Evolutionary conservation across 2,888 invertebrate genomes (phyloP).

Genomic region (Subacronicta megacephala): DNA sequence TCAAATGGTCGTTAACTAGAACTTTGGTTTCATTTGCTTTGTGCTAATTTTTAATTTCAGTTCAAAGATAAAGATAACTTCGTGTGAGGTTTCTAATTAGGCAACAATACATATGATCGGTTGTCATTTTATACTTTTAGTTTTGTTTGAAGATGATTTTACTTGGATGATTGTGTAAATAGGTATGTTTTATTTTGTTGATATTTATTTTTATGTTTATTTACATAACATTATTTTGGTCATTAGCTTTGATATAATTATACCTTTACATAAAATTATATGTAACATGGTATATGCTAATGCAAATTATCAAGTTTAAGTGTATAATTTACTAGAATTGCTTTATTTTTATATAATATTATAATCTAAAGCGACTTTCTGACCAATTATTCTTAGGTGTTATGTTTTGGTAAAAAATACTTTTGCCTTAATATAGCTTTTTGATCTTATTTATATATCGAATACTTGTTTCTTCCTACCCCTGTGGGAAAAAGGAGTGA

Average conservation of each 20-base stretch:
- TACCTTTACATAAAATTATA: not conserved
- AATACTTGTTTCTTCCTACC: too few relatives aligned
- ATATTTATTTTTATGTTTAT: conserved; percentile 36
- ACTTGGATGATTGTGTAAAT: conserved; percentile 20
- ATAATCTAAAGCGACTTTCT: too few relatives aligned
- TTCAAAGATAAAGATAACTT: conserved; percentile 19
- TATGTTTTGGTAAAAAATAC: too few relatives aligned
- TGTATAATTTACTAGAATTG: too few relatives aligned
- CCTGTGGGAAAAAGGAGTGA: too few relatives aligned
- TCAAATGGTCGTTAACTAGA: not conserved
- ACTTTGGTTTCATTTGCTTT: conserved; percentile 17
- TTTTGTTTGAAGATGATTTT: conserved; percentile 20
- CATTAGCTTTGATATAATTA: not conserved
- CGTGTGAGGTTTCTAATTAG: not conserved
- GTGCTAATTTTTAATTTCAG: conserved; percentile 25
- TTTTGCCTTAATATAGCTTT: too few relatives aligned
- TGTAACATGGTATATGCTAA: too few relatives aligned
- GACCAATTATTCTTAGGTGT: too few relatives aligned
- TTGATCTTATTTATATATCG: too few relatives aligned
- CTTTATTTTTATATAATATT: too few relatives aligned
- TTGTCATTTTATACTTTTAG: not conserved
- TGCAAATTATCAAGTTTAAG: too few relatives aligned
- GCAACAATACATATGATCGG: conserved; percentile 18
- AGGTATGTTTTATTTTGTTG: conserved; percentile 26
- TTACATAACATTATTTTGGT: conserved; percentile 37